Conservation (phyloP, 2,113 vertebrate species). For the Marmota monax region DNA sequence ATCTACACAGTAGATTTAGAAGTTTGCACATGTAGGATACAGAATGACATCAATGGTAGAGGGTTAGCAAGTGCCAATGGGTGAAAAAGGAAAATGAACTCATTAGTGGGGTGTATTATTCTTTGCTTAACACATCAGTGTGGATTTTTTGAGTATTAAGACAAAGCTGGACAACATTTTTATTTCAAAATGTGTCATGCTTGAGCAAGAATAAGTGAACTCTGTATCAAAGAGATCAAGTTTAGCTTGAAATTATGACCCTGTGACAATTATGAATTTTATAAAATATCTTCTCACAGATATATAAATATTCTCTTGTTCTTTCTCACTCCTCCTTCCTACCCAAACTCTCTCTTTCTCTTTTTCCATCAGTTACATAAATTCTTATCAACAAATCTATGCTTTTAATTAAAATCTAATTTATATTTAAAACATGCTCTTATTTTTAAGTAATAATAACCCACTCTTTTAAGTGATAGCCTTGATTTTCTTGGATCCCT, state of each 20-base stretch:
- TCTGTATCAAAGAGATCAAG: not conserved
- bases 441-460: not conserved
- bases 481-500: not conserved
- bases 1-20: not conserved
- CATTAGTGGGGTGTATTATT: not conserved
- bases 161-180: not conserved
- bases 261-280: constrained; percentile 33
- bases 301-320: not conserved
- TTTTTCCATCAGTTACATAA: not conserved
- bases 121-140: not conserved
- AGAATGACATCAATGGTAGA: not conserved
- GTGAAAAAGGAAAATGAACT: not conserved
- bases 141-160: not conserved
- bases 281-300: not conserved
- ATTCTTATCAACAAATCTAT: not conserved
- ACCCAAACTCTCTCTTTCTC: not conserved
- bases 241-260: constrained; percentile 46
- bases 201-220: constrained; percentile 37
- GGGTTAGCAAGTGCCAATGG: not conserved
- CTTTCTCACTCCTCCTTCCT: accelerated
- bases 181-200: not conserved
- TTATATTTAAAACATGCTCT: not conserved
- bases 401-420: constrained; percentile 5
- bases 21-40: not conserved
- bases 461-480: not conserved